Base-by-base conservation (phyloP, 2,113 vertebrate species). In the Channa argus region DNA sequence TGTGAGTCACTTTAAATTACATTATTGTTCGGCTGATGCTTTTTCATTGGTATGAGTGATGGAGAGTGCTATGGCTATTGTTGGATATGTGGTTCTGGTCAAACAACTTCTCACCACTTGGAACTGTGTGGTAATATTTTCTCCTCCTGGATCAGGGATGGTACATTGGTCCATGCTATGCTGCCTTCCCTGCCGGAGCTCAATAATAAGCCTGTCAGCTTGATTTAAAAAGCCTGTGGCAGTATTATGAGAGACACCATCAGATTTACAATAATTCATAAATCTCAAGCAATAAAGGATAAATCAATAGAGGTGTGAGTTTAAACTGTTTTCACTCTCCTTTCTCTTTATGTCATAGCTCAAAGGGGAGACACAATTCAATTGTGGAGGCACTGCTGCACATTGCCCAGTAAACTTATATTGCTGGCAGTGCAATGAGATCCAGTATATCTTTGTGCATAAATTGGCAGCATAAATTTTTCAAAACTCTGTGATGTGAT, bases 201-300 rank as follows among this genome's bases (percentile, higher is more conserved):
- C 79, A 91, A 88, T 87, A 90, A 90, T 88, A 83, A 90, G 84
- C 65, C 84, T 88, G 92, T 86, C 89, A 90, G 67, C 55, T 84
- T 91, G 90, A 93, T 91, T 91, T 91, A 90, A 91, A 91, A 89
- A 86, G 68, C 82, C 67, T 12, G 69, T 81, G 86, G 81, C 86
- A 82, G 86, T 71, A 80, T 88, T 88, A 91, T 88, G 83, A 86
- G 89, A 90, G 84, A 89, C 87, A 88, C 81, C 76, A 77, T 91
- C 80, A 89, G 75, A 90, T 91, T 91, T 89, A 87, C 80, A 90
- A 89, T 92, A 89, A 89, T 89, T 88, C 89, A 92, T 89, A 90
- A 88, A 92, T 91, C 83, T 77, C 54, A n/a, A 77, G 80, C 84
- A 90, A 89, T 86, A 89, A 89, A 87, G 77, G 77, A 85, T 91